Conservation (phyloP, 1,140 invertebrate genomes). For the Andricus grossulariae region DNA sequence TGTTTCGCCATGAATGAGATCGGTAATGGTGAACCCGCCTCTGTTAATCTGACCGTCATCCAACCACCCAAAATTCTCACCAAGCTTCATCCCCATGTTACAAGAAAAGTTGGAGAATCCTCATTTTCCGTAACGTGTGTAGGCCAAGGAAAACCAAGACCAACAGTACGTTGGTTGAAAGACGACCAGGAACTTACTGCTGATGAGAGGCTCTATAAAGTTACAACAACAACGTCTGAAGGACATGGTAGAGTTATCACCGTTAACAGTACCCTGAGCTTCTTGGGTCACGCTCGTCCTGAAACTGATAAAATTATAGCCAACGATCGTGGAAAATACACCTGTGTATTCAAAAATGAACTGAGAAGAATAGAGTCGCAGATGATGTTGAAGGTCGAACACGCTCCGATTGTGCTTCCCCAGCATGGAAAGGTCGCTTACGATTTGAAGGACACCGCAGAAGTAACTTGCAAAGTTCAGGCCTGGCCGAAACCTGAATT, state of each 20-base stretch:
- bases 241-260: constrained; percentile 86
- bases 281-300: constrained; percentile 84
- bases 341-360: constrained; percentile 92
- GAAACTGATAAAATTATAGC: constrained; percentile 86
- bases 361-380: constrained; percentile 89
- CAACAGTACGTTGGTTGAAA: constrained; percentile 90
- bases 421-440: constrained; percentile 93
- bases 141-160: constrained; percentile 91
- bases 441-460: constrained; percentile 88
- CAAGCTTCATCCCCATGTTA: constrained; percentile 89
- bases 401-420: constrained; percentile 89
- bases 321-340: constrained; percentile 89
- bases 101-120: constrained; percentile 85
- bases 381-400: constrained; percentile 93
- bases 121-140: constrained; percentile 89
- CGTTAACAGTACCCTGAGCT: constrained; percentile 89
- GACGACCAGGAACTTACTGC: constrained; percentile 86
- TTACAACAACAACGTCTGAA: constrained; percentile 85
- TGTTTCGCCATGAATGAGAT: constrained; percentile 93
- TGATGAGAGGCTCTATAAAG: constrained; percentile 86
- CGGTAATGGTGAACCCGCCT: constrained; percentile 88
- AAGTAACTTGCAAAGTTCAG: constrained; percentile 91
- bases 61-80: constrained; percentile 89
- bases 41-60: constrained; percentile 88
- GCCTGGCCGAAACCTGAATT: constrained; percentile 94